Base-by-base conservation (phyloP, 2,113 vertebrate species). In the Lophotis ruficrista region DNA sequence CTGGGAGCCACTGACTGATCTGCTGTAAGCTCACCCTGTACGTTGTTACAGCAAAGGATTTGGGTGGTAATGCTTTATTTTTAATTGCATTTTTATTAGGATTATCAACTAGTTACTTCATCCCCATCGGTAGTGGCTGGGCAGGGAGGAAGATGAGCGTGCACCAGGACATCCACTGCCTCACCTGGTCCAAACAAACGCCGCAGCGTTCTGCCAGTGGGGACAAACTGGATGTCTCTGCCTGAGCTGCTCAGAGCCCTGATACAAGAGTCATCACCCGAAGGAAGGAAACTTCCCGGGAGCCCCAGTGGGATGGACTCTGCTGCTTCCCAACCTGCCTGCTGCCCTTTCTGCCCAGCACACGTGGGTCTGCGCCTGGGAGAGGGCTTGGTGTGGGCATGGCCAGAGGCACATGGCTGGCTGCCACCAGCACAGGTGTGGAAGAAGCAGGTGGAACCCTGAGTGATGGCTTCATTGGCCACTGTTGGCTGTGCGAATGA, bases 81-180 rank as follows among this genome's bases (percentile, higher is more conserved):
- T 90, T 65, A 88, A 77, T 91, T 94, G 85, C 35, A 41, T 64
- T 93, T 94, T 94, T 83, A 60, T 91, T 89, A 54, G 89, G 69
- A 75, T 95, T 89, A 87, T 85, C 53, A 85, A 25, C 33, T 31
- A n/a, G 64, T 95, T 77, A 56, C 83, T 72, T 79, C 73, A 73
- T 65, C 31, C 61, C 62, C 6, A 3, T 47, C 4, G 6, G 45
- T 23, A 25, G 51, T 20, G 33, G 22, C 81, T 61, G n/a, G 71
- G 62, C 75, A 62, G 41, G 33, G 60, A 86, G 73, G 70, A 78
- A 77, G 86, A 38, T 23, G 66, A 79, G 22, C 27, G 3, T 9
- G 27, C 13, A 3, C 30, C 15, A 57, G 25, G 28, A 27, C 71
- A 80, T 58, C 38, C 50, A 50, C 60, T 70, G 78, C 45, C 64